Percentiles rank a stretch among this genome's conserved stretches.
Evolutionary conservation across 2,113 vertebrate genomes (phyloP).

Genomic region (Propithecus coquereli): DNA sequence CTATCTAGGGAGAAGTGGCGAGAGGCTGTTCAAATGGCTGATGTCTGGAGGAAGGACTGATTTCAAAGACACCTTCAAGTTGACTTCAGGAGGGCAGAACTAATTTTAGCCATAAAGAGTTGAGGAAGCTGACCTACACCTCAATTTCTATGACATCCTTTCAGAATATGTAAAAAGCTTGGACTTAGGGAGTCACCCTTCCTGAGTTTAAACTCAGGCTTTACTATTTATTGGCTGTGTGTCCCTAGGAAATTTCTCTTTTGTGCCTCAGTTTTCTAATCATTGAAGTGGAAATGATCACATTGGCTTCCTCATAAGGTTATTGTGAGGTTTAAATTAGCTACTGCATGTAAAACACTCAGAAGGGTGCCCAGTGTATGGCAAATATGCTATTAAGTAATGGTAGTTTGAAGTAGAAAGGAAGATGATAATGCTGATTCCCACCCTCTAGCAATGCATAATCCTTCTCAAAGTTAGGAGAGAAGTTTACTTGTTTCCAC

Average conservation of each 20-base stretch:
- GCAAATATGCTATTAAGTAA: neutral
- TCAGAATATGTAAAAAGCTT: neutral
- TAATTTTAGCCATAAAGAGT: neutral
- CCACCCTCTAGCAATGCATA: neutral
- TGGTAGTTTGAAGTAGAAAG: neutral
- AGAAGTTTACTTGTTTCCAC: neutral
- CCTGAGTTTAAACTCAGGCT: neutral
- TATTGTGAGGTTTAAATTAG: neutral
- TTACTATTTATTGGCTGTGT: neutral
- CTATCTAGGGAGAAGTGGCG: neutral
- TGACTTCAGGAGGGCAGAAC: neutral
- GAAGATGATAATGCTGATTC: neutral
- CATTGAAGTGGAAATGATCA: neutral
- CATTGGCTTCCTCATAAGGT: neutral
- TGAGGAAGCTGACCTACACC: neutral
- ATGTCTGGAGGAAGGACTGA: neutral
- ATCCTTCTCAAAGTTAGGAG: neutral
- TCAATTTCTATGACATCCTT: neutral
- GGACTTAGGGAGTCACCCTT: neutral
- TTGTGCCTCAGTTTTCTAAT: neutral
- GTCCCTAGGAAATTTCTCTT: neutral
- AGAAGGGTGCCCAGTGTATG: neutral
- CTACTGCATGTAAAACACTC: neutral
- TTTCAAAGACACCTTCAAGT: slow-evolving; percentile 27
- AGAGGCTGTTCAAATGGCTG: neutral